Base-by-base conservation (phyloP, 2,888 invertebrate genomes). In the Synergus japonicus region DNA sequence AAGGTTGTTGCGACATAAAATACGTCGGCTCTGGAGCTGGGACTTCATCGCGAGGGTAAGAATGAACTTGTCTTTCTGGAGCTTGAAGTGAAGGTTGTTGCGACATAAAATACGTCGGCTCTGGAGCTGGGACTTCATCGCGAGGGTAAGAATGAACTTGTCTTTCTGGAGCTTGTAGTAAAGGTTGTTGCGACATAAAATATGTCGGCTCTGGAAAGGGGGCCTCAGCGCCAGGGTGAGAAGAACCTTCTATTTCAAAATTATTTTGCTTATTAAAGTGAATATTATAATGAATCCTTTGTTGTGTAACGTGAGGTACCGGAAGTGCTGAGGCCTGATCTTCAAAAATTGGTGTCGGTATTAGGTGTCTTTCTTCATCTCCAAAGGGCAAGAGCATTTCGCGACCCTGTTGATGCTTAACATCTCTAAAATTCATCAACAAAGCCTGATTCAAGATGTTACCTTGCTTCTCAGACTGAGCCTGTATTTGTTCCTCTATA, bases 401-500 rank as follows among this genome's bases (percentile, higher is more conserved):
- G 7, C n/a, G 54, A 29, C 8, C 8, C 4, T 0, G 7, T 65
- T 41, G n/a, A 65, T 9, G 41, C 41, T 65, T 43, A 8, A 54
- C 49, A 54, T 46, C 18, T n/a, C n/a, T 60, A 12, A 22, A 54
- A n/a, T 73, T 73, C 1, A 49, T 29, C 15, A 73, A 29, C 4
- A 73, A 37, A 29, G 73, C 15, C 10, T 73, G 73, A 13, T 73
- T 73, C 37, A 49, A 15, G 3, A 49, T 5, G 2, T 46, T 49
- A 9, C 2, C n/a, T 22, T 49, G 92, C 90, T 91, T 92, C 83
- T 90, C 91, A 86, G 92, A 92, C 86, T 92, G 92, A 82, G 92
- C 92, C 88, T 93, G 92, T 87, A 93, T 91, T 83, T 92, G 92
- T 86, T 91, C 92, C 88, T 93, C 90, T 86, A 93, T 88, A 89